Evolutionary conservation across 2,113 vertebrate species (phyloP).

Genomic region (Pluvialis apricaria): DNA sequence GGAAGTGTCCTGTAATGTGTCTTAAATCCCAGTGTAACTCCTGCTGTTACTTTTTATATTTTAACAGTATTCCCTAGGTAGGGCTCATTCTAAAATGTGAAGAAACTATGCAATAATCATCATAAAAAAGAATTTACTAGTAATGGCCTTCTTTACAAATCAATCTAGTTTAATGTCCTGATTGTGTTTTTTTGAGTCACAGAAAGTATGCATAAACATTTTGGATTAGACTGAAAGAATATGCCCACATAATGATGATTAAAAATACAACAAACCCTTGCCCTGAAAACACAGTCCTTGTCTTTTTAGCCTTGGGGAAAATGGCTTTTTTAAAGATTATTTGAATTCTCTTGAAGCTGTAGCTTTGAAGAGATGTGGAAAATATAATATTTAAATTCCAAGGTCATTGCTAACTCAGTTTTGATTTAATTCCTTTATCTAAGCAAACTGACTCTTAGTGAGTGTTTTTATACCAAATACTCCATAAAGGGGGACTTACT

Average conservation of each 20-base stretch:
- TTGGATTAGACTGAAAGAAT: not conserved
- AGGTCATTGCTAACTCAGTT: conserved; percentile 11
- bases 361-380: conserved; percentile 25
- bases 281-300: not conserved
- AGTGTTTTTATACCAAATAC: not conserved
- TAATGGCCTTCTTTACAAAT: not conserved
- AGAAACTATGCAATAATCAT: not conserved
- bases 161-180: not conserved
- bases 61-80: not conserved
- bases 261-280: not conserved
- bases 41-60: not conserved
- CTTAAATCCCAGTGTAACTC: not conserved
- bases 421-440: conserved; percentile 27
- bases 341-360: not conserved
- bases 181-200: not conserved
- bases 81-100: not conserved
- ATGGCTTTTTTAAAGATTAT: not conserved
- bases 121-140: not conserved
- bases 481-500: not conserved
- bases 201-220: not conserved
- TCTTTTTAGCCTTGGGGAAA: not conserved
- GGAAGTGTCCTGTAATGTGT: not conserved
- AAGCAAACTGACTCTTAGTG: not conserved
- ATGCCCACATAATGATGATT: not conserved
- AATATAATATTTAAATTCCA: conserved; percentile 3